Base-by-base conservation (phyloP, 2,888 invertebrate species). In the Gortyna flavago region DNA sequence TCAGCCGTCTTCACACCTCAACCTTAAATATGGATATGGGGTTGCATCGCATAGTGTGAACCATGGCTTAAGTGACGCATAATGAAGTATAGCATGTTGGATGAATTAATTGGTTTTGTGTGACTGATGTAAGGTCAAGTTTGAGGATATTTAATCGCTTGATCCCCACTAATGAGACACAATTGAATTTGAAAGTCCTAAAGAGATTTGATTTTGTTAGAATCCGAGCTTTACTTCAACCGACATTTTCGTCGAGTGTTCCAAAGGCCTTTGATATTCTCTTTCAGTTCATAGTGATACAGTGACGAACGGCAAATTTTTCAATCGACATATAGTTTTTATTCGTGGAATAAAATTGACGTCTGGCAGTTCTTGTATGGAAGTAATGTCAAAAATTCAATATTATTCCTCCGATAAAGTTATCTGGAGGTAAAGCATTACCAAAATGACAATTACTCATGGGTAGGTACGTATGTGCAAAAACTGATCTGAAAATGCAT, bases 11-110 rank as follows among this genome's bases (percentile, higher is more conserved):
- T 85, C 75, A 74, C 74, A 38, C 66, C 29, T 29, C 74, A 78
- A 81, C 84, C 84, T 85, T 79, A 81, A 86, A 87, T 84, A 85
- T 83, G 72, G 61, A 83, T 80, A 59, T 5, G 38, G 69, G n/a
- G 38, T n/a, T 21, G 11, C n/a, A 38, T n/a, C 35, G 9, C 18
- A 7, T n/a, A 9, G 72, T 72, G 72, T 48, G 69, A 32, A 25
- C 54, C 61, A 25, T 51, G 69, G 68, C 41, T 81, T 70, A 81
- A 61, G 69, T 70, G 72, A 80, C 21, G 29, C 18, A 59, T 74
- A 81, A 81, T 81, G n/a, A 65, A 54, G 61, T 32, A 29, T 61
- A 35, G n/a, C 25, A 41, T 66, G 51, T 44, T 29, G 13, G 21
- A 21, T 5, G n/a, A n/a, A 61, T n/a, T 57, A n/a, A 9, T 69